Evolutionary conservation across 2,113 vertebrate genomes (phyloP).

Genomic region (Marmota flaviventris): DNA sequence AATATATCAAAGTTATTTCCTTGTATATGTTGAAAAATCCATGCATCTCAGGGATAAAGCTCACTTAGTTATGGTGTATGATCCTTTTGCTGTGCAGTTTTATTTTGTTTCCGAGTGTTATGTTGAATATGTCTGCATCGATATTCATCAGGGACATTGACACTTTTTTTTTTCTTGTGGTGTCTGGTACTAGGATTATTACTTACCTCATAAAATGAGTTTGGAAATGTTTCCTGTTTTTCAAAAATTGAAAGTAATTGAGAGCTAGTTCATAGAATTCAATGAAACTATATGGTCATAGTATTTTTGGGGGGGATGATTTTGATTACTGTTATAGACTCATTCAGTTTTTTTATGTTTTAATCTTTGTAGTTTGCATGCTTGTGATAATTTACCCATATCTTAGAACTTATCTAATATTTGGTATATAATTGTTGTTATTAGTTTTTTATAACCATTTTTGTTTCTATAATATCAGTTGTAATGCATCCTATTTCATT

Average conservation of each 20-base stretch:
- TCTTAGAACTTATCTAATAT: not conserved
- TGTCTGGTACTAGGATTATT: too few relatives aligned
- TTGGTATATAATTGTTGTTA: not conserved
- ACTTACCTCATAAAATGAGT: too few relatives aligned
- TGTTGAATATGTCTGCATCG: not conserved
- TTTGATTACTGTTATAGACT: too few relatives aligned
- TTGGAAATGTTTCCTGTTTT: too few relatives aligned
- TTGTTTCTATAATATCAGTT: not conserved
- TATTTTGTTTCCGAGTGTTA: not conserved
- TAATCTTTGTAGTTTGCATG: not conserved
- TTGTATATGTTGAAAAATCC: too few relatives aligned
- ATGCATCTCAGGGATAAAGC: too few relatives aligned
- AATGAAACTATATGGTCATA: too few relatives aligned
- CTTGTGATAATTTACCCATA: not conserved
- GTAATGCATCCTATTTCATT: not conserved
- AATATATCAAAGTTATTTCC: not conserved
- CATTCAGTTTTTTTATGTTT: too few relatives aligned
- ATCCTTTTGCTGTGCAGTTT: not conserved
- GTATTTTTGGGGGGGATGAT: too few relatives aligned
- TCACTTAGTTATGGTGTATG: too few relatives aligned
- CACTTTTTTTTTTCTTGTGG: not conserved
- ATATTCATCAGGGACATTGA: not conserved
- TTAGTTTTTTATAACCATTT: not conserved
- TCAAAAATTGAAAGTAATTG: too few relatives aligned
- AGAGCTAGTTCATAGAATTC: too few relatives aligned